Evolutionary conservation across 2,797 vertebrate species (phyloP).

Genomic region (Fringilla coelebs): DNA sequence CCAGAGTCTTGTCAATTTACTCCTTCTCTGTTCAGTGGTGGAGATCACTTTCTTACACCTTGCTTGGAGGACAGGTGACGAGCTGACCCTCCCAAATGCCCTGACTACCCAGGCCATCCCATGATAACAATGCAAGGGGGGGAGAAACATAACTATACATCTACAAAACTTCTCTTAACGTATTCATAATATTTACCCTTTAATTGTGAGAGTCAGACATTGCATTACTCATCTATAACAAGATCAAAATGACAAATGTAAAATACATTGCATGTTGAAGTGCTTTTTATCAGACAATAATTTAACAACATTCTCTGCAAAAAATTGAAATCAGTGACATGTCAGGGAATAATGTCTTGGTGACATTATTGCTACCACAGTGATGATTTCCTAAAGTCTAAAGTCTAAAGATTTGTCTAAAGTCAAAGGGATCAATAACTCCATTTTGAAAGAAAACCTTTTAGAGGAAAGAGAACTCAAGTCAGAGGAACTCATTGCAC

Average conservation of each 20-base stretch:
- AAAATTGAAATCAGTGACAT: not conserved
- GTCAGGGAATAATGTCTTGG: not conserved
- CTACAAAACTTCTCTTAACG: not conserved
- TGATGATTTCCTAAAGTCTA: conserved; percentile 29
- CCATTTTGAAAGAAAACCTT: conserved; percentile 7
- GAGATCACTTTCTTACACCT: not conserved
- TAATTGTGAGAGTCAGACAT: not conserved
- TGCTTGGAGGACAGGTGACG: not conserved
- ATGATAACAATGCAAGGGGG: not conserved
- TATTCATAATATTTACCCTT: not conserved
- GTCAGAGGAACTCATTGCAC: not conserved
- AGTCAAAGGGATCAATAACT: conserved; percentile 25
- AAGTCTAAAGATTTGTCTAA: not conserved
- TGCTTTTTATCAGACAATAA: not conserved
- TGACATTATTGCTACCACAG: conserved; percentile 33
- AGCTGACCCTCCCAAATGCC: not conserved
- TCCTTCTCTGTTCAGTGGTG: not conserved
- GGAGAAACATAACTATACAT: not conserved
- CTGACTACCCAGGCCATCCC: not conserved
- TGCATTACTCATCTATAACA: not conserved
- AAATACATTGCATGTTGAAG: not conserved
- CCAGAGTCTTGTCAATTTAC: not conserved
- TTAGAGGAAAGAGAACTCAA: not conserved
- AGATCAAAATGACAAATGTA: not conserved
- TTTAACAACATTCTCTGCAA: not conserved